Evolutionary conservation across 2,113 vertebrate genomes (phyloP), one percentile per base, ranked within the genome.

Genomic region (Pterocles gutturalis): DNA sequence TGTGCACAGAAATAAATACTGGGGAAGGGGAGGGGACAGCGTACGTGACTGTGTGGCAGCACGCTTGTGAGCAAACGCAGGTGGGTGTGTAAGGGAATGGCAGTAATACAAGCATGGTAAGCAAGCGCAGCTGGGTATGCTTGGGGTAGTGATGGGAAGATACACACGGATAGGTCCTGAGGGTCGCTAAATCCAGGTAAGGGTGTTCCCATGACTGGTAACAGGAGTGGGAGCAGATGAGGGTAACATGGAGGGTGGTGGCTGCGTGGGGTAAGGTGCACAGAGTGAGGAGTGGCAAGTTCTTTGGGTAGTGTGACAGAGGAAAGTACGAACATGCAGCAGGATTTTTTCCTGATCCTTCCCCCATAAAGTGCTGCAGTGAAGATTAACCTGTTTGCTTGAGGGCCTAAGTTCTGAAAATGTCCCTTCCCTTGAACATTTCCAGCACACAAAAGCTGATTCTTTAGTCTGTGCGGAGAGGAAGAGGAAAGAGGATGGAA

Each of bases 231-330:
- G 17, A 76, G 36, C 7, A 58, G 36, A 55, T 29, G 29, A 66
- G 1, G 21, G 29, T 34, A 61, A 36, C 0, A 1, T 13, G 15
- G 31, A 71, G 24, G 10, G 9, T 17, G 24, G 28, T 38, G 55
- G 16, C 14, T 81, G 31, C 1, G 1, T 17, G 36, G 20, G 22
- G 13, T 29, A 73, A 55, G 13, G 5, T 38, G 29, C 26, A 69
- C 20, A 16, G 36, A 70, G n/a, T 2, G 26, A 83, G 21, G 24
- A 46, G 49, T 25, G 11, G 28, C 20, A 77, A 77, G 13, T 28
- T 24, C 14, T 48, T 66, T 25, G 19, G 16, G n/a, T n/a, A 16
- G 8, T 61, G 53, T 57, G 61, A 51, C 31, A 64, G 13, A 31
- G 26, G 36, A 86, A 88, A 41, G 9, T 17, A 25, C 13, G 48